Conservation (phyloP, 2,797 vertebrate genomes). For the Pteronotus mesoamericanus region DNA sequence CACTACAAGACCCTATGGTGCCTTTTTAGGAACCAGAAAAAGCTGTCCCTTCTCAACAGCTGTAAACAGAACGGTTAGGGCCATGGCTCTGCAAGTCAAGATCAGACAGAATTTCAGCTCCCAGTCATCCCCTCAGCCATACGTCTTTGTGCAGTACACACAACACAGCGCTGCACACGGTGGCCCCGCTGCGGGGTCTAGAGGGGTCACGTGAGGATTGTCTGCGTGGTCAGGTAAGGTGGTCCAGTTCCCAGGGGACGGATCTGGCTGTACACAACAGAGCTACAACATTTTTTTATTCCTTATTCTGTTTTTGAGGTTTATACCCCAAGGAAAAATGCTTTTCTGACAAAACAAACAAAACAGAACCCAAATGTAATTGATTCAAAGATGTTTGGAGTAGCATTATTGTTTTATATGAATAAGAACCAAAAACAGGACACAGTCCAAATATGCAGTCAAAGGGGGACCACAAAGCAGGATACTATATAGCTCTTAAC, state of each 20-base stretch:
- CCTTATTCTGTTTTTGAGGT: neutral
- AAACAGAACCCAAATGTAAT: neutral
- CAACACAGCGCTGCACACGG: neutral
- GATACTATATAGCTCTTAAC: neutral
- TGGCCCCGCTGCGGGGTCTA: neutral
- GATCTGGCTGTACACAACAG: neutral
- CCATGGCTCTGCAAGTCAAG: neutral
- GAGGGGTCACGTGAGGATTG: neutral
- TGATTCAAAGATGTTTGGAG: neutral
- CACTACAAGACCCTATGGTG: neutral
- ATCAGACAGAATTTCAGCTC: neutral
- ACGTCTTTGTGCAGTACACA: neutral
- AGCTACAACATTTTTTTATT: neutral
- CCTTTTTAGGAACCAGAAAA: neutral
- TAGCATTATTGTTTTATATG: neutral
- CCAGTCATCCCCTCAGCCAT: neutral
- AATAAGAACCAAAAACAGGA: neutral
- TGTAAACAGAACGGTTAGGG: neutral
- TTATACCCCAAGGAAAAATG: neutral
- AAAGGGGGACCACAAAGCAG: neutral
- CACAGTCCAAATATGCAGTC: neutral
- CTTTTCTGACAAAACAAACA: neutral
- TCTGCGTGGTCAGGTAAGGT: neutral
- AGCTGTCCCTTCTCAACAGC: fast-evolving
- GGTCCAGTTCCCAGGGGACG: neutral